Percentiles rank a stretch among this genome's conserved stretches.
Evolutionary conservation across 2,888 invertebrate species (phyloP).

Genomic region (Scrobipalpa costella): DNA sequence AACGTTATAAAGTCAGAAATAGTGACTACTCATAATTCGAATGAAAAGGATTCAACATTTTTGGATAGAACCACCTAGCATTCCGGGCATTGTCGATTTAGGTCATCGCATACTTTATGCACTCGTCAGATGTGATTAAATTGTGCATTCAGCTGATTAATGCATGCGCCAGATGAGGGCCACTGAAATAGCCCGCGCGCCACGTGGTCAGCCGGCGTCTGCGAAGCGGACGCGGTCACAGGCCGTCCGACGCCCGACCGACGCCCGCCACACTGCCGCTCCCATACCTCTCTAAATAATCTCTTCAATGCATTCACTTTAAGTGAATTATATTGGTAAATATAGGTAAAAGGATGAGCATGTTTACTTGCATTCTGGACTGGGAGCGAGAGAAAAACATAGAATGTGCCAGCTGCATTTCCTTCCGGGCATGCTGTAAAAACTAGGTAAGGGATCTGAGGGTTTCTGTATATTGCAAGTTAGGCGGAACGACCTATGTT

Average conservation of each 20-base stretch:
- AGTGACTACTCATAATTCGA: background rate
- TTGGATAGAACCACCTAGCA: background rate
- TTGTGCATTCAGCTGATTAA: slow-evolving; percentile 36
- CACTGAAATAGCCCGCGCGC: slow-evolving; percentile 33
- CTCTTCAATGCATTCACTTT: background rate
- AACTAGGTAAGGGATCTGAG: too few relatives aligned
- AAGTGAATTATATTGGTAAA: too few relatives aligned
- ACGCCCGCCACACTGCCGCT: background rate
- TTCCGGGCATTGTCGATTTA: slow-evolving; percentile 25
- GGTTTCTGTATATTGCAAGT: too few relatives aligned
- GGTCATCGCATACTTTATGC: slow-evolving; percentile 35
- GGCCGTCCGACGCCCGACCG: slow-evolving; percentile 16
- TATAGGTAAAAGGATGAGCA: too few relatives aligned
- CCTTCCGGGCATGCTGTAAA: too few relatives aligned
- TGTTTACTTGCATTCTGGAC: too few relatives aligned
- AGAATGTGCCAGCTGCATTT: too few relatives aligned
- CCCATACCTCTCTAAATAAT: slow-evolving; percentile 25
- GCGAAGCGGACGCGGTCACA: slow-evolving; percentile 27
- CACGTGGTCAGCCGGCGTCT: slow-evolving; percentile 26
- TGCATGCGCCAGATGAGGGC: slow-evolving; percentile 29
- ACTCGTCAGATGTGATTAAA: slow-evolving; percentile 38
- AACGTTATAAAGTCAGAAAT: too few relatives aligned
- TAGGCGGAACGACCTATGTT: too few relatives aligned
- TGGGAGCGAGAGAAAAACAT: too few relatives aligned
- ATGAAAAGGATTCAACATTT: background rate